phyloP scores from a whole-genome alignment of 2,797 vertebrate species.

The Rhinophrynus dorsalis region DNA sequence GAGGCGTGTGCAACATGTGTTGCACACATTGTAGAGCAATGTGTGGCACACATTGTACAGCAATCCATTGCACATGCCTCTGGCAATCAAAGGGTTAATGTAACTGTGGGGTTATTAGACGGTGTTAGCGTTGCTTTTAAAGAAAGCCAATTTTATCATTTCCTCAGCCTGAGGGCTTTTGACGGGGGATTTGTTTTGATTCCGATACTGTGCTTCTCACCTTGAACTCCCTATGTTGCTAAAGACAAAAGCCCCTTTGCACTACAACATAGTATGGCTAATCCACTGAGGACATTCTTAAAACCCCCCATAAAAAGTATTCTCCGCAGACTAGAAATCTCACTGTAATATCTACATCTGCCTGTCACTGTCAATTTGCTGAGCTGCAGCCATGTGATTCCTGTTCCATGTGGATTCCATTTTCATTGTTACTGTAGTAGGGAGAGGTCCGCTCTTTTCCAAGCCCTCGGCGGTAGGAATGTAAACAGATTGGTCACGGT shows the following conservation, averaged over 20 bases:
- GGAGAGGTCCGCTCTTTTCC: conserved; percentile 1
- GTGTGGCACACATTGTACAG: too few species aligned
- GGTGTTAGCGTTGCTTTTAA: too few species aligned
- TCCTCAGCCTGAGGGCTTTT: too few species aligned
- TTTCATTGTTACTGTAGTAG: conserved; percentile 10
- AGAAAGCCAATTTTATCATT: too few species aligned
- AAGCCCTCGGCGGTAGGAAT: neutral
- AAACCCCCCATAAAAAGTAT: neutral
- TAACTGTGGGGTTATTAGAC: too few species aligned
- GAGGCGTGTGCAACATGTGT: too few species aligned
- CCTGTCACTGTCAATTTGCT: conserved; percentile 15
- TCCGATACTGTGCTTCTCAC: too few species aligned
- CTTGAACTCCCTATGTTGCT: neutral
- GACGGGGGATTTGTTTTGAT: too few species aligned
- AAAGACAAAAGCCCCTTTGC: neutral
- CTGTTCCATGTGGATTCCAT: conserved; percentile 19
- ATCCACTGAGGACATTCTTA: neutral
- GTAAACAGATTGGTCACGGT: conserved; percentile 20
- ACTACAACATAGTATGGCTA: neutral
- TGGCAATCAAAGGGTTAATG: too few species aligned
- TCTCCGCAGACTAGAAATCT: neutral
- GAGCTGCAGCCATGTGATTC: neutral
- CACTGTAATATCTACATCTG: neutral
- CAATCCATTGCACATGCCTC: too few species aligned
- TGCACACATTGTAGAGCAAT: too few species aligned